Base-by-base conservation (phyloP, 2,888 invertebrate species). In the Lasioglossum zephyrum region DNA sequence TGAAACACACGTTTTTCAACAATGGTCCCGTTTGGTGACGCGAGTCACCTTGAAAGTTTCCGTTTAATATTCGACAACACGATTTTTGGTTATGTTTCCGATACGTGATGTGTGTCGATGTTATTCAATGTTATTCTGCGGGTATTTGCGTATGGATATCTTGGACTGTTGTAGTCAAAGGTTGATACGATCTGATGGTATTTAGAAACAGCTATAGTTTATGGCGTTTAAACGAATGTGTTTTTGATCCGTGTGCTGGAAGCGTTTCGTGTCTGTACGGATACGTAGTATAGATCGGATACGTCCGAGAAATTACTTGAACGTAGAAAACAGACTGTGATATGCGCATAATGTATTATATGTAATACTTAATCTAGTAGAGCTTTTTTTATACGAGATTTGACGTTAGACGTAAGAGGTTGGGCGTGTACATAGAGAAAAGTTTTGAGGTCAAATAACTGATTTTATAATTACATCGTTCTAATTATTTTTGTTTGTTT, bases 21-120 rank as follows among this genome's bases (percentile, higher is more conserved):
- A 47, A 88, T 91, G 92, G 86, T 84, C 78, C 86, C 91, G 91
- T 88, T 92, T 86, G 91, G 92, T 91, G 91, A 90, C 89, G 87
- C 88, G 74, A 89, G 85, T 26, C 31, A 6, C 47, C 4, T 31
- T 72, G 22, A 9, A 4, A 47, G 47, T 47, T 47, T 47, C 16
- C 47, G 47, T 47, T 47, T 47, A 36, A 36, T 36, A 3, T 36
- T 36, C 36, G 36, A 13, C 13, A 13, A 13, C 4, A 13, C 44
- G 4, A 0, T 44, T 13, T 13, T 44, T 16, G 47, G 3, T 36
- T 36, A 36, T 36, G 36, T 36, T 36, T 2, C 2, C 36, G 36
- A 36, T 36, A 36, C 36, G 31, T 31, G 31, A 31, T 31, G 31
- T 31, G 31, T 31, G 31, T 31, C 31, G 31, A 31, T 31, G 31